phyloP scores from a whole-genome alignment of 2,888 invertebrate species.

The Hyles lineata region DNA sequence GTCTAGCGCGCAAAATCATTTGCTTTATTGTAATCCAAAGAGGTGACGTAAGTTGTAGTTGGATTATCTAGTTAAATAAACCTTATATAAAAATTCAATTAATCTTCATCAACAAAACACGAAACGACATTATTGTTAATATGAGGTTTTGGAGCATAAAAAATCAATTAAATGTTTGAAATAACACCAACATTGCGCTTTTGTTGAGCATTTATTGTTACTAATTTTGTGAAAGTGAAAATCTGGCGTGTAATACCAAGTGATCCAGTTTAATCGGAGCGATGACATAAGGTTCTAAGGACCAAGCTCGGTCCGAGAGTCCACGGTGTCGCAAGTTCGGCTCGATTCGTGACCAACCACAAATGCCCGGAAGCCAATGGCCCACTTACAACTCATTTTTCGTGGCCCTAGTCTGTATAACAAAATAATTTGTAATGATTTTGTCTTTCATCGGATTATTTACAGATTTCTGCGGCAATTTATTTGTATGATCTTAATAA shows the following conservation, averaged over 20 bases:
- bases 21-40: background rate
- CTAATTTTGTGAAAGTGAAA: constrained; percentile 44
- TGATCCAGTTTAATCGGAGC: constrained; percentile 56
- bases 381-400: constrained; percentile 69
- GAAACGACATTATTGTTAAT: background rate
- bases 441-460: constrained; percentile 25
- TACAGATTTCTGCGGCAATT: constrained; percentile 38
- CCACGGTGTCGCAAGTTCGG: constrained; percentile 58
- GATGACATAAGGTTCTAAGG: constrained; percentile 62
- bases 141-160: background rate
- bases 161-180: background rate
- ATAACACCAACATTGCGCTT: background rate
- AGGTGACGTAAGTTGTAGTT: background rate
- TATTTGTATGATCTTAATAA: constrained; percentile 36
- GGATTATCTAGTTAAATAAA: background rate
- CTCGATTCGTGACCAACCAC: constrained; percentile 70
- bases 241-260: constrained; percentile 43
- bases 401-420: constrained; percentile 62
- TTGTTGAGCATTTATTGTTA: constrained; percentile 30
- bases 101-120: background rate
- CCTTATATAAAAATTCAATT: background rate
- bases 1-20: background rate
- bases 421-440: constrained; percentile 24
- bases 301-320: constrained; percentile 42
- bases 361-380: constrained; percentile 77